Percentiles rank a stretch among this genome's conserved stretches.
Evolutionary conservation across 1,140 invertebrate species (phyloP).

Genomic region (Sarcophaga bullata): DNA sequence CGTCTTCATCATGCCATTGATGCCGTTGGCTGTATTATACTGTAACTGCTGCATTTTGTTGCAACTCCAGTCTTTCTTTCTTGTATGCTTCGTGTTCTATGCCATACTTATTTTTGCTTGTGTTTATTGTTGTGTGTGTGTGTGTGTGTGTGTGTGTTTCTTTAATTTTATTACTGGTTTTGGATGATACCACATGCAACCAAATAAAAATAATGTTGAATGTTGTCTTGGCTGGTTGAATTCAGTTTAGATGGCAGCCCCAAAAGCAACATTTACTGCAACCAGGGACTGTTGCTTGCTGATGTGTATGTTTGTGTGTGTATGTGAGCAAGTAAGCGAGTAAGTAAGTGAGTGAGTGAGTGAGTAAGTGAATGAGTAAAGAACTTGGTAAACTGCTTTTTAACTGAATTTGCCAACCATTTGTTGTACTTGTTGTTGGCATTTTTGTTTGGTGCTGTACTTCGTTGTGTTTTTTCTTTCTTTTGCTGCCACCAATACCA

Average conservation of each 20-base stretch:
- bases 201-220: not conserved
- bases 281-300: no score
- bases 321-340: no score
- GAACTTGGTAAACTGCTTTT: slow-evolving; percentile 5
- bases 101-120: no score
- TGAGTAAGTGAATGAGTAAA: not conserved
- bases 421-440: slow-evolving; percentile 16
- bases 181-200: no score
- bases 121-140: no score
- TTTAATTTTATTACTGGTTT: no score
- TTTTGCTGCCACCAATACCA: not conserved
- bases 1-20: not conserved
- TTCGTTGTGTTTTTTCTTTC: slow-evolving; percentile 4
- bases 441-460: slow-evolving; percentile 40
- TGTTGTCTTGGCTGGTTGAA: not conserved
- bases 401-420: slow-evolving; percentile 3
- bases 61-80: not conserved
- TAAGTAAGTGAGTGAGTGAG: not conserved
- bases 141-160: no score
- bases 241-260: not conserved
- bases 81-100: no score
- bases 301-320: no score
- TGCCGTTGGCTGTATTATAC: not conserved
- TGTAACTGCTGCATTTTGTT: not conserved
- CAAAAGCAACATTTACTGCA: not conserved